Evolutionary conservation across 2,113 vertebrate species (phyloP), one percentile per base, ranked within the genome.

Genomic region (Morone saxatilis): DNA sequence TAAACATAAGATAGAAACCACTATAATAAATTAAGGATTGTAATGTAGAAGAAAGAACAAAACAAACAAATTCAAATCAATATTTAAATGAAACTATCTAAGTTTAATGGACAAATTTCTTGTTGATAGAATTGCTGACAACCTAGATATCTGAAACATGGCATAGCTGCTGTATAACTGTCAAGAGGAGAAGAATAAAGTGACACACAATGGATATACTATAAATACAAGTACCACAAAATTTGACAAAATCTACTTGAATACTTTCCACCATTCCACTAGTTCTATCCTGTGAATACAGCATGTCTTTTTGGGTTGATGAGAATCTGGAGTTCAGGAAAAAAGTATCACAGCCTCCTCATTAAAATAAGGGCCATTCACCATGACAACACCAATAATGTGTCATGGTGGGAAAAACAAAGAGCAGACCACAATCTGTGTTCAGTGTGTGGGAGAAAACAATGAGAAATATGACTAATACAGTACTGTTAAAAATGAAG

Each of bases 331-430:
- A 78, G 36, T 31, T 77, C 17, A 60, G 53, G 50, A 38, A 8
- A 6, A 16, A 9, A 16, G 14, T 61, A 76, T 71, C 7, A 48
- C 71, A 56, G 22, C 40, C 59, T 38, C 47, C 71, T 80, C 65
- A 43, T 47, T 54, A 56, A 84, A 68, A 80, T 80, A 47, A 54
- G 41, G 14, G 1, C 60, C 31, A 31, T 22, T 83, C 71, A 71
- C 76, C 12, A 61, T 83, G 69, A 81, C 78, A 85, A 50, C 59
- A 67, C 45, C 20, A 60, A 62, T 67, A 71, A 75, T 71, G 56
- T 71, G 56, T 41, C 76, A 75, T 31, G 8, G 51, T 59, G 25
- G 56, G 20, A 61, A 75, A 78, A 70, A 13, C 36, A 78, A 66
- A 75, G 73, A 73, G 47, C 66, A 60, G 40, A 69, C n/a, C 48